Conservation (phyloP, 2,797 vertebrate species). For the Danio kyathit region DNA sequence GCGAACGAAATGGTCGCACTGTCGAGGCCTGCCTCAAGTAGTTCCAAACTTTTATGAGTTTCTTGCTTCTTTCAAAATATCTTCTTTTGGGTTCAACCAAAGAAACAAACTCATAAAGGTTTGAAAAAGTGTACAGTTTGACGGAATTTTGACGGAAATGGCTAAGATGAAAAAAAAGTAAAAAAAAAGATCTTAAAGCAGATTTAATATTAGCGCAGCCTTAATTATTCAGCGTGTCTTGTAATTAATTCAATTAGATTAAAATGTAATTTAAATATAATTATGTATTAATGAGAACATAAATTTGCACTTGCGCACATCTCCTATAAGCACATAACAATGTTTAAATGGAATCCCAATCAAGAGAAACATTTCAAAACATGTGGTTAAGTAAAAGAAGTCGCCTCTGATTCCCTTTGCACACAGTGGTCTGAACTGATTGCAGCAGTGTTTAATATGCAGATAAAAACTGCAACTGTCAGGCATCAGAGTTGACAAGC, state of each 20-base stretch:
- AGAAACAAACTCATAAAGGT: too few species aligned
- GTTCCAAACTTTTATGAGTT: too few species aligned
- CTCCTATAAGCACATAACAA: background rate
- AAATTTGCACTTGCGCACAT: background rate
- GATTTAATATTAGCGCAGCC: background rate
- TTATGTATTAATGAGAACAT: background rate
- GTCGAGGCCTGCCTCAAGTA: too few species aligned
- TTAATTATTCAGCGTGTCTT: background rate
- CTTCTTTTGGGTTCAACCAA: too few species aligned
- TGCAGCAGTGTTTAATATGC: constrained; percentile 6
- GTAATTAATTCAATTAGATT: background rate
- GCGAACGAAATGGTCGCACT: too few species aligned
- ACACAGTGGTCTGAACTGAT: background rate
- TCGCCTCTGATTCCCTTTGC: constrained; percentile 12
- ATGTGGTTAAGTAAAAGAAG: background rate
- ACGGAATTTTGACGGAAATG: too few species aligned
- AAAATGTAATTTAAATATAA: background rate
- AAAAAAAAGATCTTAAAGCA: too few species aligned
- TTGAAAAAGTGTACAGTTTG: too few species aligned
- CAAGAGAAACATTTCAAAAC: background rate
- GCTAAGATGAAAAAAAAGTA: too few species aligned
- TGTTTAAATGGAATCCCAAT: background rate
- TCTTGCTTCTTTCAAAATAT: too few species aligned
- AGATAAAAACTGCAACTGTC: constrained; percentile 39
- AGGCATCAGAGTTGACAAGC: constrained; percentile 13